These are phyloP conservation scores for Eupithecia subfuscata DNA, from an alignment of 2,888 invertebrate genomes.

Conservation along the genomic window DNA sequence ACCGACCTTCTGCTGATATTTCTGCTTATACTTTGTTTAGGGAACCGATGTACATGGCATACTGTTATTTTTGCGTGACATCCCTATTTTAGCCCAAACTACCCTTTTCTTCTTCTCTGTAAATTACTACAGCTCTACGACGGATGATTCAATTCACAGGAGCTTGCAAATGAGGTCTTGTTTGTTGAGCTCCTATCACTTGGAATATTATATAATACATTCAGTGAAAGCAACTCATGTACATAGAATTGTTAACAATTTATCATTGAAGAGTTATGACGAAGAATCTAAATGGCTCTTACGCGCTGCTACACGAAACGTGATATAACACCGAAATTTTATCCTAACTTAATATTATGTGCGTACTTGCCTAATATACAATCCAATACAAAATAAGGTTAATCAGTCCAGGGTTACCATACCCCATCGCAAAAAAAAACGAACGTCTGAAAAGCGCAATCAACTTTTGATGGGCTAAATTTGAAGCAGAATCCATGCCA, in stretches of 20 bases:
- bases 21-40: not conserved
- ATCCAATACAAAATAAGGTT: not conserved
- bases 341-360: not conserved
- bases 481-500: not conserved
- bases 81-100: not conserved
- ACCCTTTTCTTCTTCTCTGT: not conserved
- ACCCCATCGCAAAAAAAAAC: not conserved
- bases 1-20: slow-evolving; percentile 11
- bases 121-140: not conserved
- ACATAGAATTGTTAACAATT: not conserved
- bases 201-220: not conserved
- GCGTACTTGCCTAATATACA: not conserved
- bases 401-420: not conserved
- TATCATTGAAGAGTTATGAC: not conserved
- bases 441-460: not conserved
- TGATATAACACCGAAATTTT: not conserved
- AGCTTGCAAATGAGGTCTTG: not conserved
- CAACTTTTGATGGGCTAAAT: not conserved
- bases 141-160: not conserved
- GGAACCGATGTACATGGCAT: not conserved
- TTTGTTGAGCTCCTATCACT: not conserved
- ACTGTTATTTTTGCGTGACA: not conserved
- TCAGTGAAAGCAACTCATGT: not conserved
- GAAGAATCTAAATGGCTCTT: not conserved
- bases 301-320: not conserved